phyloP scores from a whole-genome alignment of 2,113 vertebrate genomes.

The Mustela lutreola region DNA sequence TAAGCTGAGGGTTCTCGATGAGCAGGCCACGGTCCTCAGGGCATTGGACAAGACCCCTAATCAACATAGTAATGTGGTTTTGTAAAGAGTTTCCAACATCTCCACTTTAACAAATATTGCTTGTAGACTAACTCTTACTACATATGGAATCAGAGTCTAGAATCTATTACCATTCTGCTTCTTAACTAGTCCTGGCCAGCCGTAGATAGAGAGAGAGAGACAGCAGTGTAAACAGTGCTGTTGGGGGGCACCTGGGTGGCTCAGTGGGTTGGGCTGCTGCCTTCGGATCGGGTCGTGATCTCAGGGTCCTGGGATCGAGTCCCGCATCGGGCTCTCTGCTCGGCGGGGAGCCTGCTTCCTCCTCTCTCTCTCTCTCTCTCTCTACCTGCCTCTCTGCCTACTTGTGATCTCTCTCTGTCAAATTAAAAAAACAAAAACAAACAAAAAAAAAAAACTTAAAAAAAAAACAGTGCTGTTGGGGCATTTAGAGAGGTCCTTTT shows the following conservation, averaged over 20 bases:
- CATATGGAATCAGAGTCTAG: neutral
- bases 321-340: too few species aligned
- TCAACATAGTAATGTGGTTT: neutral
- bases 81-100: constrained; percentile 11
- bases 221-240: neutral
- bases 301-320: too few species aligned
- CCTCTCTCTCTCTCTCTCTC: too few species aligned
- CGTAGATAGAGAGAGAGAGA: neutral
- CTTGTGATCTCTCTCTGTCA: too few species aligned
- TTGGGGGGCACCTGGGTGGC: neutral
- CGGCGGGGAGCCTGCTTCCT: too few species aligned
- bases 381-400: too few species aligned
- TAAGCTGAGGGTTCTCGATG: neutral
- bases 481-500: neutral
- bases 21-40: neutral
- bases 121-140: neutral
- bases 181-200: neutral
- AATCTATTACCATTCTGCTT: neutral
- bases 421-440: too few species aligned
- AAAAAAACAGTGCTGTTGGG: neutral
- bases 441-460: too few species aligned
- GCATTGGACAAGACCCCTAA: constrained; percentile 5
- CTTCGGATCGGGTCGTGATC: too few species aligned
- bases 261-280: too few species aligned
- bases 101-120: neutral